Percentiles rank a stretch among this genome's conserved stretches.
These are phyloP conservation scores for Agelastica alni DNA, from an alignment of 2,888 invertebrate species.

Conservation along the genomic window DNA sequence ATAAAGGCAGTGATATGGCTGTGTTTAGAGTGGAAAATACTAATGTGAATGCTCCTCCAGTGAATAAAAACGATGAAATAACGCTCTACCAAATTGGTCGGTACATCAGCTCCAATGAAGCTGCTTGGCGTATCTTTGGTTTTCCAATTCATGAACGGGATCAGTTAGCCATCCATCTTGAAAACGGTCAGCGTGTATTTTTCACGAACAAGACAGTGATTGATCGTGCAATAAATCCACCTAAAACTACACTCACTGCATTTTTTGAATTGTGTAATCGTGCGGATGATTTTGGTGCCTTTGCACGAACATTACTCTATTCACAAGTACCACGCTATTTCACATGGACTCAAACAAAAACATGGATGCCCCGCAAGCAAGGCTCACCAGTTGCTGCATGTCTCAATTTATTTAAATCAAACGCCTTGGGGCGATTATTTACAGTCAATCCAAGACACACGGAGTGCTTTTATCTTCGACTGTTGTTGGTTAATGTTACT, in stretches of 20 bases:
- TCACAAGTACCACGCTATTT: conserved; percentile 30
- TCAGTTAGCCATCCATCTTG: no score
- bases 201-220: conserved; percentile 44
- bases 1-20: background rate
- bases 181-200: no score
- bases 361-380: conserved; percentile 3
- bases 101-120: conserved; percentile 9
- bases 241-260: conserved; percentile 26
- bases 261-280: conserved; percentile 6
- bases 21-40: background rate
- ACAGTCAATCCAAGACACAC: conserved; percentile 46
- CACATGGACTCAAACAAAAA: conserved; percentile 29
- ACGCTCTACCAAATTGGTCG: background rate
- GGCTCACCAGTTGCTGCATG: conserved; percentile 4
- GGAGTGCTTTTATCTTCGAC: background rate
- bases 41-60: background rate
- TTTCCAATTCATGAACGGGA: conserved; percentile 9
- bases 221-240: conserved; percentile 24
- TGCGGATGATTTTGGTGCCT: conserved; percentile 16
- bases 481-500: background rate
- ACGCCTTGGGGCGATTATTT: conserved; percentile 43
- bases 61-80: conserved; percentile 6
- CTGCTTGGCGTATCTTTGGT: conserved; percentile 7
- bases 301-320: conserved; percentile 35
- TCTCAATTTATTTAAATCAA: conserved; percentile 1